Base-by-base conservation (phyloP, 2,797 vertebrate species). In the Falco rusticolus region DNA sequence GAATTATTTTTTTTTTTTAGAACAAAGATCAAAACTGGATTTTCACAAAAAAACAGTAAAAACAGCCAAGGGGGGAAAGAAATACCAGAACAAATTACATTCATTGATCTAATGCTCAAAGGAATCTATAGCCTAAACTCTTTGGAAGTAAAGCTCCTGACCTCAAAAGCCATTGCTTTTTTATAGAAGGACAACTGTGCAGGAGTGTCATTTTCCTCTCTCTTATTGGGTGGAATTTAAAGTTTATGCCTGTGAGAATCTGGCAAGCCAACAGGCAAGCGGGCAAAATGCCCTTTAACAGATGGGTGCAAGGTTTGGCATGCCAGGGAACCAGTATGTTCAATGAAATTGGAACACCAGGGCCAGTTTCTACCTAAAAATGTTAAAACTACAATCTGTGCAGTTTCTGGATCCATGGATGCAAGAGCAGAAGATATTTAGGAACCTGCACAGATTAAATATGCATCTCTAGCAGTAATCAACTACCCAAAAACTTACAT, bases 251-350 rank as follows among this genome's bases (percentile, higher is more conserved):
- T 95, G 61, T 74, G 71, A 96, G 85, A 94, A 94, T 81, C 57
- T 97, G 96, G 96, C 96, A 92, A 69, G 78, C 91, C 91, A 94
- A 86, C 79, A 95, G 85, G 61, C 92, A 93, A 90, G 69, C 4
- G 26, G 96, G 96, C 96, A 97, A 96, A 90, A 70, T 29, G 93
- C 96, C 94, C 80, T 96, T 95, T 87, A 96, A 96, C 96, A 97
- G 96, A 97, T 96, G 97, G 96, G 93, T 86, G 81, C 75, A 95
- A 94, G 85, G 80, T 84, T 89, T 94, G 82, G 91, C 86, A 74
- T 74, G 95, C 94, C 82, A 97, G 51, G 51, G 70, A 96, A 92
- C 75, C 91, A 96, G 93, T 64, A 96, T 97, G 89, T 76, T 94
- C 92, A 59, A 59, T 61, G n/a, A 90, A 95, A 92, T 78, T 88